Evolutionary conservation across 1,140 invertebrate species (phyloP), one percentile per base, ranked within the genome.

Genomic region (Cydia splendana): DNA sequence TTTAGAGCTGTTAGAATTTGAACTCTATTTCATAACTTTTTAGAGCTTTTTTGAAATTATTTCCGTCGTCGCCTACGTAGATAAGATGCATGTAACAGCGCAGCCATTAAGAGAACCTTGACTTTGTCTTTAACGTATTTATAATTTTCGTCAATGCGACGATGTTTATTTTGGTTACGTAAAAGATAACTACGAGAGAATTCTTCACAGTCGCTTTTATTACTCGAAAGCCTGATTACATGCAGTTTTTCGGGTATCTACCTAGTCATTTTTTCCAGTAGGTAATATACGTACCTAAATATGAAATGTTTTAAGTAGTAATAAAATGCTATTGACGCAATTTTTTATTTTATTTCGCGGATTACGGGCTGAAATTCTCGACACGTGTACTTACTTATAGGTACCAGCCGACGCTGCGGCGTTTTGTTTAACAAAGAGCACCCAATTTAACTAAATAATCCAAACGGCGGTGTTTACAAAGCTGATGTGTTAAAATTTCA

Each of bases 51-150:
- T 76, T 77, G 74, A 75, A 20, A 38, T 48, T 77, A 48, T 65
- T 75, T 75, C 75, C n/a, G 10, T 38, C 7, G 38, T 12, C 34
- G 13, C 67, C 30, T 71, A 71, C 67, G 76, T 79, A 80, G 76
- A 81, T 82, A 79, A 82, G 82, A 83, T 78, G 76, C 74, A 78
- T 53, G 76, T 28, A 74, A 30, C 74, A 76, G 77, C 79, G 78
- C 65, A 77, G 57, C 77, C 65, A 76, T 82, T 86, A 80, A 78
- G 76, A 79, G 80, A 79, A 82, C 84, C 84, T 89, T 91, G 87
- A 89, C 85, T 89, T 88, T 85, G 84, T 89, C 79, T 79, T 81
- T 79, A 84, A 78, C 75, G 79, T 90, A 87, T 91, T 71, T 71
- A 88, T 88, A 84, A 87, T 88, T 87, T 87, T 88, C 82, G 82